Base-by-base conservation (phyloP, 2,797 vertebrate genomes). In the Chiloscyllium punctatum region DNA sequence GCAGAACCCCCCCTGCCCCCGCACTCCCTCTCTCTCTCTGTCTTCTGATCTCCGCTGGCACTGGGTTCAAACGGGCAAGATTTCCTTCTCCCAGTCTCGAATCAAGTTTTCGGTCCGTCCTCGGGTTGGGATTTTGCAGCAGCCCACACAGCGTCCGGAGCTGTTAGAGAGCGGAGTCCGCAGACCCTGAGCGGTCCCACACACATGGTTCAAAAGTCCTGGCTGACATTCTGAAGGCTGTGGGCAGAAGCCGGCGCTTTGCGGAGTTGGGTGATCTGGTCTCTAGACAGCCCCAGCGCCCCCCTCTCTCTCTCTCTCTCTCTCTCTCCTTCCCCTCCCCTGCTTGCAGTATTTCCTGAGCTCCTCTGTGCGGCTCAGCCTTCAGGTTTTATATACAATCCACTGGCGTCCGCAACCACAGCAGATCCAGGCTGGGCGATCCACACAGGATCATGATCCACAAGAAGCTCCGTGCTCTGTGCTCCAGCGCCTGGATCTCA, bases 1-100 rank as follows among this genome's bases (percentile, higher is more conserved):
- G 72, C 72, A 9, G 33, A 33, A 1, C 30, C 30, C 72, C 72
- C 72, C 1, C 72, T 15, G 15, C 68, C 68, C 21, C 68, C 68
- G 16, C 68, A 1, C 68, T 23, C 16, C 5, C 82, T 42, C 82
- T 1, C 23, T 21, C 79, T n/a, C 79, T 15, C n/a, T n/a, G n/a
- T 27, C 96, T 96, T 97, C 96, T 97, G 97, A 97, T 96, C 97
- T 96, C 97, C 97, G 97, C 97, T 97, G 96, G 96, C 97, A 74
- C 97, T 96, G 94, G 92, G 97, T 95, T 96, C 97, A 96, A 97
- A 96, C 97, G 66, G 87, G 87, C 87, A 90, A 90, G 30, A 15
- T 62, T n/a, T 90, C 57, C 87, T 62, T 90, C 33, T 62, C 90
- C 53, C 33, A 66, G 87, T 62, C 87, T 62, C 57, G 62, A 90